Base-by-base conservation (phyloP, 2,797 vertebrate genomes). In the Pangasius mekongensis region DNA sequence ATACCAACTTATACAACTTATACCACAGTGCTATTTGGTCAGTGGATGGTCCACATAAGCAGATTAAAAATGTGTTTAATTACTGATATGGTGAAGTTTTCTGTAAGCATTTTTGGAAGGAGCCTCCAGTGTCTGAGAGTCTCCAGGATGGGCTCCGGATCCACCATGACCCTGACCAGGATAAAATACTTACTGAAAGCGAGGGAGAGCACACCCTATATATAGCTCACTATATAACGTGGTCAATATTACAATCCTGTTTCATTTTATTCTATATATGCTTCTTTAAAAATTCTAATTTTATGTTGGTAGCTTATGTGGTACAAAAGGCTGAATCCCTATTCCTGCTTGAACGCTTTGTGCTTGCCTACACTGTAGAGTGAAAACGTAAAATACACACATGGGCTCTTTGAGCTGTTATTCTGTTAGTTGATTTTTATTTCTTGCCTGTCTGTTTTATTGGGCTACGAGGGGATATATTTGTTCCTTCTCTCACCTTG, bases 391-490 rank as follows among this genome's bases (percentile, higher is more conserved):
- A 33, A 11, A 58, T 49, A 87, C 54, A 82, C 10, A 80, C 66
- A 73, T n/a, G 27, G 27, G 62, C 64, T 27, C 64, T 81, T 87
- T 82, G 77, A 58, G 47, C 33, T 58, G 14, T 58, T 86, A 27
- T 52, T 62, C n/a, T 74, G 30, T 69, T 27, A 49, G 60, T 36
- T 62, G 30, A 71, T 20, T 73, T 43, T 82, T 49, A 66, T 47
- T 82, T 80, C 64, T 52, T 7, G 14, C 64, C 49, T 18, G 64
- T 16, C 56, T 62, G 22, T 73, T 87, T 87, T 73, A 82, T 83
- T 82, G 64, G 64, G 73, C 78, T 87, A 47, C 24, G 78, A 87
- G 78, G 86, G 49, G 24, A 87, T 58, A 69, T 82, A 82, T 87
- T 54, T 39, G 62, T 58, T 7, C 77, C 49, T 69, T 71, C 66